Base-by-base conservation (phyloP, 2,797 vertebrate species). In the Sarcophilus harrisii region DNA sequence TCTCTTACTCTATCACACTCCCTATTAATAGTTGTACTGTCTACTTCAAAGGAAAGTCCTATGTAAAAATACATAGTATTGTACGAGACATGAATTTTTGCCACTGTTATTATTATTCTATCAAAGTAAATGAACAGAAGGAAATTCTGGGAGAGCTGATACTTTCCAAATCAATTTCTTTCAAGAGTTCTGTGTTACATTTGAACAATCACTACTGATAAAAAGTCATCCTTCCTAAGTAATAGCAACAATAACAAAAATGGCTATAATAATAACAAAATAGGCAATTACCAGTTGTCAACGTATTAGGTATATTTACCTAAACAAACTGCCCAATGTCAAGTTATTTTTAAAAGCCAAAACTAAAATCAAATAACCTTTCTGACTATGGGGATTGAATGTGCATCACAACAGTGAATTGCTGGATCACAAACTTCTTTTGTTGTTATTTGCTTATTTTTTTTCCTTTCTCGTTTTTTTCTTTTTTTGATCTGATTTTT, bases 181-280 rank as follows among this genome's bases (percentile, higher is more conserved):
- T 96, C 93, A 95, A 92, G 57, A 38, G 27, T 95, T 97, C 93
- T 92, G 57, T 81, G 91, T 95, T 45, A n/a, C 98, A 96, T 98
- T 98, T 98, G 97, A 90, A 97, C 98, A 98, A 98, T 95, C 98
- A 97, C 73, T 96, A 95, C 96, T 95, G 93, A 90, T 96, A 96
- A 96, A 97, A 96, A 91, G 52, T 95, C 96, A 96, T 97, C 93
- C 97, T 96, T 98, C 97, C 90, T 89, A 91, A 90, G 92, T 95
- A 97, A 94, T 66, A 30, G 93, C 95, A 91, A 94, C 58, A 92
- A 97, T 96, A 93, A 1, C 12, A 29, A 24, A 59, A 92, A 73
- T 8, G 24, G 38, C n/a, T 81, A 45, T 81, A 24, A 24, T 38
- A 45, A 81, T 45, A 81, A 81, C 66, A 81, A 81, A 24, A 81